phyloP scores from a whole-genome alignment of 2,113 vertebrate species.

The Setophaga kirtlandii region DNA sequence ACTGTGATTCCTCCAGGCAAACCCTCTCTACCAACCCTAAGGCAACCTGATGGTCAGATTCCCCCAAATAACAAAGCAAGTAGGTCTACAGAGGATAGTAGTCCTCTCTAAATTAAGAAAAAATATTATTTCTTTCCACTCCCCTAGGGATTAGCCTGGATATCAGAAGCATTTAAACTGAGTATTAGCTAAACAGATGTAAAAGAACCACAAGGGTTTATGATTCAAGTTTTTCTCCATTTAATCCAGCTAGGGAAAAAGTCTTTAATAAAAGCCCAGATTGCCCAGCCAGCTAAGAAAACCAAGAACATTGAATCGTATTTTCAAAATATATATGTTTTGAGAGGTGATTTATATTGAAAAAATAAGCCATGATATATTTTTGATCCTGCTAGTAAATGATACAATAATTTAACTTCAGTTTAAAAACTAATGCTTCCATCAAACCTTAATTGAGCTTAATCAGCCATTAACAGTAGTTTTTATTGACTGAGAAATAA shows the following conservation, averaged over 20 bases:
- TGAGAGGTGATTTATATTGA: neutral
- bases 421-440: conserved; percentile 3
- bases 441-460: conserved; percentile 26
- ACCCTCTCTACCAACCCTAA: neutral
- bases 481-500: conserved; percentile 41
- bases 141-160: neutral
- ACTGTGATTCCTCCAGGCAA: neutral
- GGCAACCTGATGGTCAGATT: neutral
- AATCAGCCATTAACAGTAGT: conserved; percentile 1
- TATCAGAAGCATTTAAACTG: neutral
- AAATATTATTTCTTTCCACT: neutral
- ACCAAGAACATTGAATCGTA: neutral
- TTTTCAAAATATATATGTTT: neutral
- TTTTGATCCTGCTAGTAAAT: neutral
- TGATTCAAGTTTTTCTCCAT: neutral
- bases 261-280: neutral
- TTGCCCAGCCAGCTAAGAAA: neutral
- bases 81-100: neutral
- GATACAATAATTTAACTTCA: conserved; percentile 5
- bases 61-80: neutral
- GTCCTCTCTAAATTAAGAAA: neutral
- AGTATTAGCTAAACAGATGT: neutral
- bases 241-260: neutral
- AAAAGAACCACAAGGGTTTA: neutral
- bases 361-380: neutral